These are phyloP conservation scores for Magallana gigas DNA, from an alignment of 1,140 invertebrate genomes.

Conservation along the genomic window DNA sequence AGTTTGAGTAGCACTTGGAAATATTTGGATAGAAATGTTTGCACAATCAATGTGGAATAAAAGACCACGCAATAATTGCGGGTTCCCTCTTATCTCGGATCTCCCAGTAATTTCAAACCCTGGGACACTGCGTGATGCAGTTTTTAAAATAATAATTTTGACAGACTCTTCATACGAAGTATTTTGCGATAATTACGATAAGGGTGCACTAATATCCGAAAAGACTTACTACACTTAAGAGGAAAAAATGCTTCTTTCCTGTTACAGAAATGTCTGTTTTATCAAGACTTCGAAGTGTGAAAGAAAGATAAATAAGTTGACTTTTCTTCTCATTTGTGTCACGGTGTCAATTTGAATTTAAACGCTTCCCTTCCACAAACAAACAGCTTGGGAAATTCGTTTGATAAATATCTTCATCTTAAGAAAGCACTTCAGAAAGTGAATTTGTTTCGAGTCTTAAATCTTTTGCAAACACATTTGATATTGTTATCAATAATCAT, in stretches of 20 bases:
- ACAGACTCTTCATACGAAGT: constrained; percentile 23
- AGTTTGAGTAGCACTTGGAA: constrained; percentile 28
- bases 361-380: not conserved
- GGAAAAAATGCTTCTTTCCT: not conserved
- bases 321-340: constrained; percentile 5
- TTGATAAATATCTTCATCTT: constrained; percentile 16
- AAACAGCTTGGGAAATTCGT: constrained; percentile 1
- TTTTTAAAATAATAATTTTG: constrained; percentile 36
- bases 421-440: not conserved
- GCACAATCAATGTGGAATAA: not conserved
- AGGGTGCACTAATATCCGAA: constrained; percentile 37
- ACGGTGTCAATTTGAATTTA: constrained; percentile 20
- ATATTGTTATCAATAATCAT: constrained; percentile 4
- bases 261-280: constrained; percentile 4
- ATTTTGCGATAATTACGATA: constrained; percentile 26
- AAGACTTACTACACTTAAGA: constrained; percentile 27
- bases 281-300: constrained; percentile 29
- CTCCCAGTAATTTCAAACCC: constrained; percentile 10
- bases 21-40: constrained; percentile 17
- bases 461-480: constrained; percentile 10
- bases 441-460: not conserved
- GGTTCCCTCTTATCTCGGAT: not conserved
- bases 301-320: constrained; percentile 34
- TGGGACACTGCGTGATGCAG: constrained; percentile 5
- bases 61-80: not conserved